A percentile compares a stretch with the other conserved stretches of the same genome.
phyloP scores from a whole-genome alignment of 2,888 invertebrate genomes.

The Pterobdella sp. region DNA sequence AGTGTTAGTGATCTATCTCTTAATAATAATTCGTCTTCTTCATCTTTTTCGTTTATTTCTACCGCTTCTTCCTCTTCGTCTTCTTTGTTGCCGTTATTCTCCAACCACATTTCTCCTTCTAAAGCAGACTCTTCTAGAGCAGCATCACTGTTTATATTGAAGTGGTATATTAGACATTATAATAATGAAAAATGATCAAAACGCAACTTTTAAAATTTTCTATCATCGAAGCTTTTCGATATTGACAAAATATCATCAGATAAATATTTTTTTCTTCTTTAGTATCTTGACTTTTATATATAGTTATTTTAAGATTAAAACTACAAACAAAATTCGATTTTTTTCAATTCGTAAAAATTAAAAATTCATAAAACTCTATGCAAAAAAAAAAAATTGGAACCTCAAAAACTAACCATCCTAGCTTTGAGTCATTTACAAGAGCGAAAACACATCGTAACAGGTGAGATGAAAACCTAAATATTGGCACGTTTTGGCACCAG shows the following conservation, averaged over 20 bases:
- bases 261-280: too few relatives aligned
- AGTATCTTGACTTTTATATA: too few relatives aligned
- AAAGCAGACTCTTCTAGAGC: too few relatives aligned
- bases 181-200: too few relatives aligned
- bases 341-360: not conserved
- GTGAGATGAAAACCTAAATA: conserved; percentile 59
- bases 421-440: conserved; percentile 62
- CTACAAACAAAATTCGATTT: not conserved
- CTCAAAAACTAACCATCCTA: conserved; percentile 58
- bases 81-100: not conserved
- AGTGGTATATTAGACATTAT: too few relatives aligned
- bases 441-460: conserved; percentile 67
- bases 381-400: not conserved
- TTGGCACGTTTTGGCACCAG: conserved; percentile 63
- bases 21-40: not conserved
- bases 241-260: too few relatives aligned
- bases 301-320: too few relatives aligned
- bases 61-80: not conserved
- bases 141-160: too few relatives aligned
- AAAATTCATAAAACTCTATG: not conserved
- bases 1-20: not conserved
- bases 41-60: not conserved
- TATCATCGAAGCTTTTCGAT: too few relatives aligned
- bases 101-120: not conserved
- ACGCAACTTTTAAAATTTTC: too few relatives aligned